A percentile compares a stretch with the other conserved stretches of the same genome.
Evolutionary conservation across 2,888 invertebrate species (phyloP).

Genomic region (Dynastes maya): DNA sequence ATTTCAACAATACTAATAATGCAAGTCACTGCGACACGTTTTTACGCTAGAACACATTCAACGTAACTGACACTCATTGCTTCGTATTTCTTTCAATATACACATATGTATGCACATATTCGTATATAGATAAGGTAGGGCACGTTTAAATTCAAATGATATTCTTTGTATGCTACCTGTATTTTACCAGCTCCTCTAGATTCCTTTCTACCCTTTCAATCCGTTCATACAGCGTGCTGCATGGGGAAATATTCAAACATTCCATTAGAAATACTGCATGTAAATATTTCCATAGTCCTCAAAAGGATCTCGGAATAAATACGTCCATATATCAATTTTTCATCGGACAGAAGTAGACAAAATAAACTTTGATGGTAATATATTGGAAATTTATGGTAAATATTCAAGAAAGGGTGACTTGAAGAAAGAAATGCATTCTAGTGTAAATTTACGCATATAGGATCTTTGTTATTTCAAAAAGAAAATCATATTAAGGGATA

Average conservation of each 20-base stretch:
- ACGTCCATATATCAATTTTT: constrained; percentile 62
- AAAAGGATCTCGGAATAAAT: constrained; percentile 54
- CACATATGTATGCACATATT: background rate
- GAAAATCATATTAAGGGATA: background rate
- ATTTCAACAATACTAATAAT: background rate
- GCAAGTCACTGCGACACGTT: constrained; percentile 10
- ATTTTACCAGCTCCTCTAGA: constrained; percentile 51
- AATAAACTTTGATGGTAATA: constrained; percentile 57
- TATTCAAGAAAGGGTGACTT: constrained; percentile 50
- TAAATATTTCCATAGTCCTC: constrained; percentile 58
- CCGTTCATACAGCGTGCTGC: constrained; percentile 52
- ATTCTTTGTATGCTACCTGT: constrained; percentile 58
- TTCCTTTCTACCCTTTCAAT: constrained; percentile 52
- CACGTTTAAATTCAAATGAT: constrained; percentile 45
- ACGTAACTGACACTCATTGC: constrained; percentile 18
- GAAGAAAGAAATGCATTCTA: background rate
- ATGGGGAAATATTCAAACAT: constrained; percentile 59
- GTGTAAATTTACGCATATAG: constrained; percentile 12
- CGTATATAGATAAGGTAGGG: constrained; percentile 31
- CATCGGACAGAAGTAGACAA: constrained; percentile 60
- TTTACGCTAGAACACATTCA: background rate
- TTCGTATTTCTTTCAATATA: constrained; percentile 17
- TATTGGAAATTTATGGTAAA: constrained; percentile 64
- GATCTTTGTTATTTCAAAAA: background rate
- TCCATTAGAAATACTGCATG: constrained; percentile 53